These are phyloP conservation scores for Loriculus beryllinus DNA, from an alignment of 2,797 vertebrate species.

Conservation along the genomic window DNA sequence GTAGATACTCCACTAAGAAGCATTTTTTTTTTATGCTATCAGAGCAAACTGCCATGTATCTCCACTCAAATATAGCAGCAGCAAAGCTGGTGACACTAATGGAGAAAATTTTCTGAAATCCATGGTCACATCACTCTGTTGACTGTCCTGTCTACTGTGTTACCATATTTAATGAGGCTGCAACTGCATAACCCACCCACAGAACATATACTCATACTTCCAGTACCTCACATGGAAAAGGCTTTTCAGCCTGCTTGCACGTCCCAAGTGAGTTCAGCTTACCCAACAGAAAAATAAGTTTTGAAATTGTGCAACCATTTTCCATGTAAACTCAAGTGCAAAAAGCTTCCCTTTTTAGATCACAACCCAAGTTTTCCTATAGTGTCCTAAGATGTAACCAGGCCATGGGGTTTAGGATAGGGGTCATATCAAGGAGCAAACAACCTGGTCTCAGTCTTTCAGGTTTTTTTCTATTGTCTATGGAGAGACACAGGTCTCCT, in stretches of 20 bases:
- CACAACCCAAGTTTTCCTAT: not conserved
- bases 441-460: not conserved
- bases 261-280: not conserved
- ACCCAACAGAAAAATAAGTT: not conserved
- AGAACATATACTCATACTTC: not conserved
- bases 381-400: not conserved
- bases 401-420: not conserved
- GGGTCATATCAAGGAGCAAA: not conserved
- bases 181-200: not conserved
- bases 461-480: not conserved
- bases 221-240: not conserved
- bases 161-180: not conserved
- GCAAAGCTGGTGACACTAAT: not conserved
- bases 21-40: not conserved
- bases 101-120: not conserved
- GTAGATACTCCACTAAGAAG: not conserved
- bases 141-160: not conserved
- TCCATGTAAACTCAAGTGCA: not conserved
- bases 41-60: not conserved
- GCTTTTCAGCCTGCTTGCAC: not conserved
- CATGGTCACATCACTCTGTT: not conserved
- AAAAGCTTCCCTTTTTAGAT: not conserved
- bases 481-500: not conserved
- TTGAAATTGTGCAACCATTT: not conserved
- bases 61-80: not conserved